Conservation (phyloP, 2,888 invertebrate genomes). For the Ctena decussata region DNA sequence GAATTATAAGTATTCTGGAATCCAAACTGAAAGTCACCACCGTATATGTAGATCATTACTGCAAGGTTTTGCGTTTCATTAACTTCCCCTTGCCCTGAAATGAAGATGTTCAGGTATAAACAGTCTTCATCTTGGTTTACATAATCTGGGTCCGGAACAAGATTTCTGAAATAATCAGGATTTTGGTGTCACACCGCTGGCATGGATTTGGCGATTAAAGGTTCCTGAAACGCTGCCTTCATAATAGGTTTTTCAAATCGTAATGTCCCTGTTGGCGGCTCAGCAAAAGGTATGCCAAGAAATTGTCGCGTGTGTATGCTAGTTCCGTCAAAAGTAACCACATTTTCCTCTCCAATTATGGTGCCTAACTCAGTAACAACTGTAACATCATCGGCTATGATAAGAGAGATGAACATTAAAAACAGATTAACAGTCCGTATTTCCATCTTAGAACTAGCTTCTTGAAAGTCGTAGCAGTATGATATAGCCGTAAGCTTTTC, state of each 20-base stretch:
- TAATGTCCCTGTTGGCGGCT: constrained; percentile 67
- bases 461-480: too few species aligned
- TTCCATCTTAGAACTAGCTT: too few species aligned
- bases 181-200: background rate
- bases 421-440: too few species aligned
- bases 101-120: background rate
- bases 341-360: constrained; percentile 35
- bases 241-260: constrained; percentile 68
- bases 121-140: background rate
- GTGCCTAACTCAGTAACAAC: constrained; percentile 37
- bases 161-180: background rate
- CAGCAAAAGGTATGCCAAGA: constrained; percentile 72
- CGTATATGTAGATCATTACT: background rate
- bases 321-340: constrained; percentile 35
- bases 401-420: too few species aligned
- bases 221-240: background rate
- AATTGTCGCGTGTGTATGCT: constrained; percentile 51
- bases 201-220: background rate
- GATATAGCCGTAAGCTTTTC: too few species aligned
- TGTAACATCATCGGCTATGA: too few species aligned
- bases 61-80: background rate
- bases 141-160: background rate
- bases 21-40: background rate
- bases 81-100: background rate
- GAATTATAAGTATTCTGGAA: background rate